Evolutionary conservation across 2,797 vertebrate genomes (phyloP).

Genomic region (Agapornis canus): DNA sequence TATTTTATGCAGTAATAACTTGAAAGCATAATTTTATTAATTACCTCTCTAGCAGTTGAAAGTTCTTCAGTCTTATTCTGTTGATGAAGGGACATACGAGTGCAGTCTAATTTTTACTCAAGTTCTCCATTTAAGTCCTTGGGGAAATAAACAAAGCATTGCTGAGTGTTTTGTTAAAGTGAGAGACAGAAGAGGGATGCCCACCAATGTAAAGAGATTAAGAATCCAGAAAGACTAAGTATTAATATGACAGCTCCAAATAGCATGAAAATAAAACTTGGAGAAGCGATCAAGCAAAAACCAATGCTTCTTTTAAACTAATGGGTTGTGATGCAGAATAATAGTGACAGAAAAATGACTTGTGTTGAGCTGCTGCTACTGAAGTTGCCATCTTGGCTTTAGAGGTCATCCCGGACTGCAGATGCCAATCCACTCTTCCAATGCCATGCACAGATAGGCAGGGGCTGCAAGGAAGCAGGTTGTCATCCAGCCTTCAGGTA

Average conservation of each 20-base stretch:
- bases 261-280: not conserved
- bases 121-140: not conserved
- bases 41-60: not conserved
- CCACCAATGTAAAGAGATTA: not conserved
- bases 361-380: not conserved
- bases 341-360: not conserved
- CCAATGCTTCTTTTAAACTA: not conserved
- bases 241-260: not conserved
- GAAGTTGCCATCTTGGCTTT: not conserved
- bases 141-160: not conserved
- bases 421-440: not conserved
- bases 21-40: conserved; percentile 12
- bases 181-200: not conserved
- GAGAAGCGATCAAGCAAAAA: not conserved
- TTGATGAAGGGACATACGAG: not conserved
- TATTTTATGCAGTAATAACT: not conserved
- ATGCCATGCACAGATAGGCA: too few species aligned
- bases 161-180: not conserved
- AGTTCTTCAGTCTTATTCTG: not conserved
- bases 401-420: not conserved
- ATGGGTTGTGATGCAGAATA: not conserved
- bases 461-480: not conserved
- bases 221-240: not conserved
- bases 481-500: not conserved
- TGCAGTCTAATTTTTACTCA: not conserved